Base-by-base conservation (phyloP, 1,140 invertebrate genomes). In the Hyposmocoma kahamanoa region DNA sequence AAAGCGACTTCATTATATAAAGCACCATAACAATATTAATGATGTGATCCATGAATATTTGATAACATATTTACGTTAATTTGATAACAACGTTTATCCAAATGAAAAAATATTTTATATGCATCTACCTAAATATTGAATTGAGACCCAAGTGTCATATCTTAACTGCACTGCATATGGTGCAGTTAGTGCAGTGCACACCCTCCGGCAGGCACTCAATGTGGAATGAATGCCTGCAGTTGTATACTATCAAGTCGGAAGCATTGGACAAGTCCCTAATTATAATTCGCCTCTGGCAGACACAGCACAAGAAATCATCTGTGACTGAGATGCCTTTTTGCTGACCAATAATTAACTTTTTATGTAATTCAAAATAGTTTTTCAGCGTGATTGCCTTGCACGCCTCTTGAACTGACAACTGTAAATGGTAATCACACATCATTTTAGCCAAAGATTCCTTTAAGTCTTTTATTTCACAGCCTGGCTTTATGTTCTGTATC, bases 381-480 rank as follows among this genome's bases (percentile, higher is more conserved):
- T 90, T 89, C 0, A 95, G 90, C 3, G 97, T 89, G 56, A 97
- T 97, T 72, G 94, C 92, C 63, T 95, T 95, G 69, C 95, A 96
- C 0, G 94, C 94, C 78, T 96, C 93, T 80, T 97, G 92, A 2
- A 98, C 90, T 10, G 96, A 94, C 26, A 97, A 92, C 87, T 98
- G 97, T 24, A 98, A 86, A 78, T 96, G 96, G 73, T 97, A 98
- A 78, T 99, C 97, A 68, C 94, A 93, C 78, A 99, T 91, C 90
- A 99, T 97, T 87, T 98, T 98, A 0, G 97, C 94, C 2, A 99
- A 86, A 2, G 96, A 95, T 67, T 96, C 92, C 58, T 97, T 93
- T 1, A 99, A 82, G 11, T 96, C 95, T 39, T 95, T 95, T 62
- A 99, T 97, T 77, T 94, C 88, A 75, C 96, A 92, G 1, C 91